phyloP scores from a whole-genome alignment of 2,888 invertebrate species.

The Petrolisthes cinctipes region DNA sequence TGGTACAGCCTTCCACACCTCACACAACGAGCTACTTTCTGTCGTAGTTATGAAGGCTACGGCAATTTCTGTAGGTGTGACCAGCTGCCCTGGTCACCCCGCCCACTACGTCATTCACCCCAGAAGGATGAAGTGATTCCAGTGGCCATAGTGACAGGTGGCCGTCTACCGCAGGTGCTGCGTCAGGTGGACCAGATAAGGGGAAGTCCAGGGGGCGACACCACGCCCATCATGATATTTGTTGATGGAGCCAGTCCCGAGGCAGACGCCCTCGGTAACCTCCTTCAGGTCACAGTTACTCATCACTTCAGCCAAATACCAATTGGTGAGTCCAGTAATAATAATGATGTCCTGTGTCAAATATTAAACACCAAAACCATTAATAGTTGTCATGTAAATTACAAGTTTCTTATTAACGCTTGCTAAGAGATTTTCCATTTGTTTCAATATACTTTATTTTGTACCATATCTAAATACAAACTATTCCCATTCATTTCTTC shows the following conservation, averaged over 20 bases:
- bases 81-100: constrained; percentile 17
- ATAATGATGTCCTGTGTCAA: neutral
- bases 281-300: constrained; percentile 28
- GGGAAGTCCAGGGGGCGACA: constrained; percentile 38
- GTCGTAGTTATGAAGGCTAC: constrained; percentile 47
- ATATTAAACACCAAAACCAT: neutral
- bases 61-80: constrained; percentile 47
- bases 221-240: constrained; percentile 45
- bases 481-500: neutral
- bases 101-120: neutral
- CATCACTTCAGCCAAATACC: constrained; percentile 27
- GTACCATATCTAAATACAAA: too few species aligned
- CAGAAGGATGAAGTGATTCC: constrained; percentile 35
- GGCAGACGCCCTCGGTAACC: constrained; percentile 17
- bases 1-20: constrained; percentile 7
- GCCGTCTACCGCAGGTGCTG: constrained; percentile 43
- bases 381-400: neutral
- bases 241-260: constrained; percentile 40
- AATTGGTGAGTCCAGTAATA: neutral
- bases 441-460: neutral
- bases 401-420: neutral
- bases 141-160: constrained; percentile 47
- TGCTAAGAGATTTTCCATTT: neutral
- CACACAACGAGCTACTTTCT: constrained; percentile 30
- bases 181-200: constrained; percentile 51